Evolutionary conservation across 2,113 vertebrate species (phyloP).

Genomic region (Rhea pennata): DNA sequence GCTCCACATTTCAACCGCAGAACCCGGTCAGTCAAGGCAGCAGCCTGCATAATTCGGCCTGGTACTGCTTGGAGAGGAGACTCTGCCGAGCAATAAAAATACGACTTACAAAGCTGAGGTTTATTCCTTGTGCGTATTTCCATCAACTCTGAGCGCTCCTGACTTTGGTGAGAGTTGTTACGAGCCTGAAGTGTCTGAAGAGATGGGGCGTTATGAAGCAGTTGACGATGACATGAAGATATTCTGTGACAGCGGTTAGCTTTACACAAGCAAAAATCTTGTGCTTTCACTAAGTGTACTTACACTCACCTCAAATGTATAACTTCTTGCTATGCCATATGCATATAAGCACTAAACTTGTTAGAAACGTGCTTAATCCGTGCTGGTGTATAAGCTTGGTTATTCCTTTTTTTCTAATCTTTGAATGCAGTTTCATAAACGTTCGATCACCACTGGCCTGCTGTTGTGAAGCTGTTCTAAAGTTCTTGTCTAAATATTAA

Average conservation of each 20-base stretch:
- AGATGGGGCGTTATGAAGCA: not conserved
- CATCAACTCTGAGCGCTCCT: not conserved
- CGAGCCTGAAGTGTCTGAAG: not conserved
- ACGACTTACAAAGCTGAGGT: not conserved
- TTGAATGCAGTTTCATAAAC: not conserved
- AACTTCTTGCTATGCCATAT: not conserved
- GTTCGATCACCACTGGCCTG: not conserved
- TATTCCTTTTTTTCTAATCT: not conserved
- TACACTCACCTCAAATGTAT: not conserved
- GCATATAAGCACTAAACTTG: not conserved
- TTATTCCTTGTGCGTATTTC: not conserved
- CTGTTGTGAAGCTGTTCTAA: not conserved
- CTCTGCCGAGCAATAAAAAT: not conserved
- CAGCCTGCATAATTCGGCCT: not conserved
- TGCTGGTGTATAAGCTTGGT: not conserved
- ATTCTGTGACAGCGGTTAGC: not conserved
- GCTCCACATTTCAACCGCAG: not conserved
- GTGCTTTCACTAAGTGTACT: not conserved
- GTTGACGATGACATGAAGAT: not conserved
- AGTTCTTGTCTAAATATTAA: slow-evolving; percentile 60
- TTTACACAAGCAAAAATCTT: not conserved
- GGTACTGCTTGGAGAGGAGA: not conserved
- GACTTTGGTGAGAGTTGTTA: not conserved
- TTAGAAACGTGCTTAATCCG: not conserved
- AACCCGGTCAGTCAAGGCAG: not conserved